A percentile compares a stretch with the other conserved stretches of the same genome.
phyloP scores from a whole-genome alignment of 2,113 vertebrate genomes.

The Tachysurus vachellii region DNA sequence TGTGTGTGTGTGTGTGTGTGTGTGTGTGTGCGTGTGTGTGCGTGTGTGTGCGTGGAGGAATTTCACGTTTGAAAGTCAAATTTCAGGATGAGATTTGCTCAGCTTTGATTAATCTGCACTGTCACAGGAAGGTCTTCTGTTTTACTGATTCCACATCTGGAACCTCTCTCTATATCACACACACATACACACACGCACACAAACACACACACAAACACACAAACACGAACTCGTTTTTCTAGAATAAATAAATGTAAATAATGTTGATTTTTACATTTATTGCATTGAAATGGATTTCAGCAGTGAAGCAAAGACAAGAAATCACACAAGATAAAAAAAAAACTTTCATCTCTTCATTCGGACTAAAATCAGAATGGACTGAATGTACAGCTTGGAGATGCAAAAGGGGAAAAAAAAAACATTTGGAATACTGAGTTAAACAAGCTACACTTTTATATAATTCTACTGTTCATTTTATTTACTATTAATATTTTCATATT shows the following conservation, averaged over 20 bases:
- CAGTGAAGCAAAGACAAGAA: background rate
- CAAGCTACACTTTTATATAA: background rate
- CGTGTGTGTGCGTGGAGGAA: slow-evolving; percentile 18
- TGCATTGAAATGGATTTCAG: background rate
- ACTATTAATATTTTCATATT: background rate
- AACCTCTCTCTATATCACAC: slow-evolving; percentile 60
- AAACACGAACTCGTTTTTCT: background rate
- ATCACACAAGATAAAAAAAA: background rate
- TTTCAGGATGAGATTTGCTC: slow-evolving; percentile 66
- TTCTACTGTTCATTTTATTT: background rate
- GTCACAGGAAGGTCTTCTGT: slow-evolving; percentile 74
- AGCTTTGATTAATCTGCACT: slow-evolving; percentile 74
- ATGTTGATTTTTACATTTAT: no score
- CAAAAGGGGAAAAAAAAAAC: background rate
- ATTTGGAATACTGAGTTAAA: background rate
- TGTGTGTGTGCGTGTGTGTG: slow-evolving; percentile 14
- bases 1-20: slow-evolving; percentile 14
- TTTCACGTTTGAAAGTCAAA: slow-evolving; percentile 12
- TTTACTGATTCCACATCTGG: slow-evolving; percentile 79
- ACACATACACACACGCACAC: slow-evolving; percentile 18
- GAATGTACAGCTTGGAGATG: background rate
- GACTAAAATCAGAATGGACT: background rate
- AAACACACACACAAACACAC: background rate
- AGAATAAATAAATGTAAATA: no score
- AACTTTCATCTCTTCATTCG: background rate